Conservation (phyloP, 2,113 vertebrate genomes). For the Butastur rufipennis region DNA sequence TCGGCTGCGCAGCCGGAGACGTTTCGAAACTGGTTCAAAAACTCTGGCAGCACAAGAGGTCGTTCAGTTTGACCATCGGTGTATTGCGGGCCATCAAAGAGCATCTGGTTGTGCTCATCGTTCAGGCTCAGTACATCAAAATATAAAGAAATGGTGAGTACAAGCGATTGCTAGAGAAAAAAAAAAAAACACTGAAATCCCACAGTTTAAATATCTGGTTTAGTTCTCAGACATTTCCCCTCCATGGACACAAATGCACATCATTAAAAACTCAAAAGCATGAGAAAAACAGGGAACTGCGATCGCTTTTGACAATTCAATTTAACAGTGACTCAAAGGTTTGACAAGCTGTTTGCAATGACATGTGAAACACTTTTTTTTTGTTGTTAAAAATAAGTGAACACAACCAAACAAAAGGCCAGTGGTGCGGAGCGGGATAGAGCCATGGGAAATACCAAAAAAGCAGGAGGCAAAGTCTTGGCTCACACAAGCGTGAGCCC, state of each 20-base stretch:
- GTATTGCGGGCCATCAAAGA: rapidly evolving
- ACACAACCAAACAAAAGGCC: neutral
- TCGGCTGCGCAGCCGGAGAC: neutral
- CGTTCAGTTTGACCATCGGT: rapidly evolving
- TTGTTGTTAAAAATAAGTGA: neutral
- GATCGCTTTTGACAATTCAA: neutral
- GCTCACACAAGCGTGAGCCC: neutral
- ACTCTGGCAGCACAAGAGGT: neutral
- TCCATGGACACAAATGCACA: neutral
- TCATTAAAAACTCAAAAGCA: neutral
- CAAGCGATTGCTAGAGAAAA: neutral
- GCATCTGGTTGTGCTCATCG: neutral
- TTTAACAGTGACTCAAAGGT: neutral
- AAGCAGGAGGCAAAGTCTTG: neutral
- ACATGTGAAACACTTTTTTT: neutral
- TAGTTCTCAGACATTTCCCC: neutral
- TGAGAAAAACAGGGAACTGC: neutral
- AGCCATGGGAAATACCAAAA: neutral
- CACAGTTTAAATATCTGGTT: neutral
- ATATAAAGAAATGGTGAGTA: neutral
- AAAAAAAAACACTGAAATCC: neutral
- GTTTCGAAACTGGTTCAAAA: neutral
- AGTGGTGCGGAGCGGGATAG: neutral
- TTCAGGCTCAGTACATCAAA: rapidly evolving
- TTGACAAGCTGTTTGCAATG: neutral